Evolutionary conservation across 2,797 vertebrate species (phyloP), one percentile per base, ranked within the genome.

Genomic region (Megalops cyprinoides): DNA sequence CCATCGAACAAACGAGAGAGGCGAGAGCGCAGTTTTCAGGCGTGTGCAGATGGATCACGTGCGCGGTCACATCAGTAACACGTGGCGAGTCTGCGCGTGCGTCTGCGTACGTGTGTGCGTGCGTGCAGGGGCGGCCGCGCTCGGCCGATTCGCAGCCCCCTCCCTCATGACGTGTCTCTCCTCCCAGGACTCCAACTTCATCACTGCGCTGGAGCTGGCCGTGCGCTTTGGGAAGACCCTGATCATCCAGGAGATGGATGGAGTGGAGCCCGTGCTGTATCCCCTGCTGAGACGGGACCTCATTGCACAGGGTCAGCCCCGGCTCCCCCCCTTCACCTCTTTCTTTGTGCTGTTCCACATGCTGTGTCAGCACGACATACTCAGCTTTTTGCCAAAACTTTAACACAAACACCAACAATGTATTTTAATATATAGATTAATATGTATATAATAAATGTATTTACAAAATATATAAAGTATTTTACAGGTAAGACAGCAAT

Each of bases 141-240:
- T 44, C 15, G 2, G 4, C 42, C n/a, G 4, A 14, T 44, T 60
- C 20, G 42, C 67, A 53, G 49, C 25, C 20, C 39, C n/a, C 34
- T 76, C 28, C 78, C 42, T 74, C 23, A 25, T 74, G 4, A 42
- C 56, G 4, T 48, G n/a, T 42, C 34, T 15, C 49, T 31, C 62
- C 73, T 76, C 65, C 39, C 76, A 99, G 98, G 98, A 99, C 82
- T 88, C 87, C 77, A 97, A 97, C 90, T 98, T 99, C 87, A 96
- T 98, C 87, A 99, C 96, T 1, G 90, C 94, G 60, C 90, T 99
- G 86, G 98, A 99, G 87, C 88, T 99, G 81, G 96, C 97, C 1
- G 98, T 99, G 79, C 95, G 98, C 87, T 99, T 99, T 91, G 97
- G 98, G 62, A 99, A 99, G 91, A 99, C 97, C 0, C 95, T 99